Evolutionary conservation across 2,888 invertebrate species (phyloP), one percentile per base, ranked within the genome.

Genomic region (Pollenia griseotomentosa): DNA sequence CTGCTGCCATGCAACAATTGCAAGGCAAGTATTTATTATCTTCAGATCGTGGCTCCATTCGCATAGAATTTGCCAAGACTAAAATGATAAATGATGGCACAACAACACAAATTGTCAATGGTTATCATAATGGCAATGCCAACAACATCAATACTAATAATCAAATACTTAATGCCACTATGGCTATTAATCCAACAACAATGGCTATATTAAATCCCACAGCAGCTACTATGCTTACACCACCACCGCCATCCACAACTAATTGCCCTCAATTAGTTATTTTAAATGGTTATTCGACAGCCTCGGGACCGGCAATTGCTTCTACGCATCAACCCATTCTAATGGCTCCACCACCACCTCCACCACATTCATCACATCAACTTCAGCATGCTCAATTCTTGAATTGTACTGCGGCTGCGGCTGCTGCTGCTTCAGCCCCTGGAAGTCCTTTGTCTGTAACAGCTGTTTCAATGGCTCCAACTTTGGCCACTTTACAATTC

Each of bases 1-100:
- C 97, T 93, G 96, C 97, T 93, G 99, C 98, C 92, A 96, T 99
- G 96, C 96, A 96, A 93, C 96, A 97, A 92, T 96, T 99, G 92
- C 99, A 99, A 95, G 99, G 99, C 94, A 97, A 98, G 94, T 97
- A 97, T 94, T 96, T 99, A 93, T 96, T 98, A 94, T 98, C 98
- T 94, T 98, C 98, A 90, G 98, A 98, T 93, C 97, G 99, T 94
- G 98, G 98, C 91, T 98, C 98, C 93, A 98, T 99, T 94, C 97
- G 99, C 94, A 98, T 99, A 94, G 99, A 99, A 95, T 99, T 97
- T 95, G 99, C 99, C 94, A 98, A 98, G 95, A 98, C 97, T 95
- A 99, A 99, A 96, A 98, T 99, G 98, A 97, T 98, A 93, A 97
- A 95, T 94, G 95, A 93, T 87, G 81, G 90, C 11, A 19, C 87